phyloP scores from a whole-genome alignment of 2,888 invertebrate species.

The Ochlodes sylvanus region DNA sequence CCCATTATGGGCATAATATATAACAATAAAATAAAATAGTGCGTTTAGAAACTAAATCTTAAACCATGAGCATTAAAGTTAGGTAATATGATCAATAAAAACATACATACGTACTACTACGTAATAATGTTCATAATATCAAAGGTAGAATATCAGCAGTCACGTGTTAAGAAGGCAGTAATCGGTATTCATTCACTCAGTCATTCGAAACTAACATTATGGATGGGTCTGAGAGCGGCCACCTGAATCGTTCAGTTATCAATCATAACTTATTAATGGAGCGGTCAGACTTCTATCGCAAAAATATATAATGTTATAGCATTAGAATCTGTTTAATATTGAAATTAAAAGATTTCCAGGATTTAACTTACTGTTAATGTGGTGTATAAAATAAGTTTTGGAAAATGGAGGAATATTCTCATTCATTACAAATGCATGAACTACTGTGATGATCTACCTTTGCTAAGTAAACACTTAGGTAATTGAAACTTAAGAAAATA shows the following conservation, averaged over 20 bases:
- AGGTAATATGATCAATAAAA: not conserved
- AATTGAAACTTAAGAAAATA: no score
- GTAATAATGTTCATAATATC: not conserved
- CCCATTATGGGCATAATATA: no score
- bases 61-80: not conserved
- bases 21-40: no score
- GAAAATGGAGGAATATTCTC: no score
- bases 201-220: conserved; percentile 52
- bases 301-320: conserved; percentile 1
- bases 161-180: conserved; percentile 2
- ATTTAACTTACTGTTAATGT: no score
- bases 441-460: no score
- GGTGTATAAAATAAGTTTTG: no score
- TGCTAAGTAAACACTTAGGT: no score
- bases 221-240: conserved; percentile 59
- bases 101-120: not conserved
- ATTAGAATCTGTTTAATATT: not conserved
- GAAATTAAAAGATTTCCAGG: not conserved
- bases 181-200: conserved; percentile 29
- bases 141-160: conserved; percentile 5
- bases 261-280: conserved; percentile 81
- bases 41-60: no score
- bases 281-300: conserved; percentile 62
- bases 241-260: conserved; percentile 69
- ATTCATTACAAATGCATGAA: no score